Evolutionary conservation across 2,888 invertebrate species (phyloP).

Genomic region (Macroteleia sp.): DNA sequence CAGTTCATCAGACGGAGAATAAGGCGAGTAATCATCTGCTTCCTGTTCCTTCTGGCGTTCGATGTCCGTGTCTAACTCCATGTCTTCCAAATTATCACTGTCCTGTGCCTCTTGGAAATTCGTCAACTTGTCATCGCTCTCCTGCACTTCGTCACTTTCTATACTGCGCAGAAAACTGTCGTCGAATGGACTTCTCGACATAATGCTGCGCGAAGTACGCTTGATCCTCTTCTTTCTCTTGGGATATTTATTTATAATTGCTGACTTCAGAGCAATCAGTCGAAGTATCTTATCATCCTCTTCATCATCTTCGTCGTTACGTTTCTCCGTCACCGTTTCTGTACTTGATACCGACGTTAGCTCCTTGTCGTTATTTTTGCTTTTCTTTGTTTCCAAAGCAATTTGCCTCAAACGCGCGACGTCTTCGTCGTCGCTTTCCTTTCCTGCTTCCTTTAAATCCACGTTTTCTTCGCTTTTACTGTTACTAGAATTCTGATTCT

Average conservation of each 20-base stretch:
- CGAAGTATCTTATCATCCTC: slow-evolving; percentile 87
- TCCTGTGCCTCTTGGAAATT: slow-evolving; percentile 18
- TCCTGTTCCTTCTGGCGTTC: slow-evolving; percentile 75
- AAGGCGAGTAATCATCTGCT: slow-evolving; percentile 70
- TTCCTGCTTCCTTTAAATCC: slow-evolving; percentile 15
- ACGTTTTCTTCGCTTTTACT: slow-evolving; percentile 7
- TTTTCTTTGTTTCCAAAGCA: slow-evolving; percentile 79
- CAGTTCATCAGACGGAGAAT: slow-evolving; percentile 79
- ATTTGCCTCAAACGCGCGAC: slow-evolving; percentile 74
- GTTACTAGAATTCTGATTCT: not conserved
- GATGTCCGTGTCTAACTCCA: slow-evolving; percentile 81
- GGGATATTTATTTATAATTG: slow-evolving; percentile 87
- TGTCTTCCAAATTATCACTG: slow-evolving; percentile 73
- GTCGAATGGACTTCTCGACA: slow-evolving; percentile 78
- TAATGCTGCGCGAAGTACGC: slow-evolving; percentile 34
- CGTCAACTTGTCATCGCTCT: slow-evolving; percentile 47
- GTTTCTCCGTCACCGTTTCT: not conserved
- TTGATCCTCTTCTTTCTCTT: slow-evolving; percentile 75
- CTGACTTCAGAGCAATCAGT: slow-evolving; percentile 88
- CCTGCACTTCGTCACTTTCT: slow-evolving; percentile 56
- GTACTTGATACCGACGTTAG: too few relatives aligned
- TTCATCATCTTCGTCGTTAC: slow-evolving; percentile 80
- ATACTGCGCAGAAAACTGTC: slow-evolving; percentile 75
- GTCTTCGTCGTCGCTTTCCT: slow-evolving; percentile 73
- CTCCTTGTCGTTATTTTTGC: slow-evolving; percentile 35